A percentile compares a stretch with the other conserved stretches of the same genome.
Evolutionary conservation across 2,113 vertebrate genomes (phyloP).

Genomic region (Mesoclemmys tuberculata): DNA sequence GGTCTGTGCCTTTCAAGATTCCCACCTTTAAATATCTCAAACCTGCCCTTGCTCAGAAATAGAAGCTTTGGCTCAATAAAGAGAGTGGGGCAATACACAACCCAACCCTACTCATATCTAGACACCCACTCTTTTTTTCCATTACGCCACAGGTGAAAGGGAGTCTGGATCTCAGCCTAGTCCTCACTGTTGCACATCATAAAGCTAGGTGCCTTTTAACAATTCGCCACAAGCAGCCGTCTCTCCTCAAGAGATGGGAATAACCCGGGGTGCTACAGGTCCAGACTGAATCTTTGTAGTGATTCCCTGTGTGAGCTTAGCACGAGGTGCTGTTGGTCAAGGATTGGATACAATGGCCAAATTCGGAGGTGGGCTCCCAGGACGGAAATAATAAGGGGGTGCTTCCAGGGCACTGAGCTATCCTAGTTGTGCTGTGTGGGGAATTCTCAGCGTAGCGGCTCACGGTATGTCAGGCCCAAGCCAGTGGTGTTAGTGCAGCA

Average conservation of each 20-base stretch:
- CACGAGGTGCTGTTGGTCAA: not conserved
- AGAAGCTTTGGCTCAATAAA: not conserved
- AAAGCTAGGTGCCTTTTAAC: not conserved
- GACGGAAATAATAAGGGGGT: not conserved
- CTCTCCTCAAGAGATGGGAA: not conserved
- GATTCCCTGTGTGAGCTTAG: not conserved
- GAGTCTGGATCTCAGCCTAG: not conserved
- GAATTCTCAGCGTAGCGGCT: not conserved
- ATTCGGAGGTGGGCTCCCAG: not conserved
- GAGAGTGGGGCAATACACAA: not conserved
- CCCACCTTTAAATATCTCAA: not conserved
- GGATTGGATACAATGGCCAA: not conserved
- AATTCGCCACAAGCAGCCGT: not conserved
- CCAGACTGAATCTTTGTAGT: not conserved
- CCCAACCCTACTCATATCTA: not conserved
- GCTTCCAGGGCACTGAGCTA: not conserved
- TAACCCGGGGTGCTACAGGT: not conserved
- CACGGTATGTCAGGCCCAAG: not conserved
- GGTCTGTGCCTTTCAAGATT: not conserved
- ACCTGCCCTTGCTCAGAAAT: not conserved
- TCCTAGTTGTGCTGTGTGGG: no score
- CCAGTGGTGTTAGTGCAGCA: not conserved
- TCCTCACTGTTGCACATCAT: not conserved
- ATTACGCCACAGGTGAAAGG: not conserved
- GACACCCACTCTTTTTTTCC: not conserved